Conservation (phyloP, 2,797 vertebrate genomes). For the Sciurus carolinensis region DNA sequence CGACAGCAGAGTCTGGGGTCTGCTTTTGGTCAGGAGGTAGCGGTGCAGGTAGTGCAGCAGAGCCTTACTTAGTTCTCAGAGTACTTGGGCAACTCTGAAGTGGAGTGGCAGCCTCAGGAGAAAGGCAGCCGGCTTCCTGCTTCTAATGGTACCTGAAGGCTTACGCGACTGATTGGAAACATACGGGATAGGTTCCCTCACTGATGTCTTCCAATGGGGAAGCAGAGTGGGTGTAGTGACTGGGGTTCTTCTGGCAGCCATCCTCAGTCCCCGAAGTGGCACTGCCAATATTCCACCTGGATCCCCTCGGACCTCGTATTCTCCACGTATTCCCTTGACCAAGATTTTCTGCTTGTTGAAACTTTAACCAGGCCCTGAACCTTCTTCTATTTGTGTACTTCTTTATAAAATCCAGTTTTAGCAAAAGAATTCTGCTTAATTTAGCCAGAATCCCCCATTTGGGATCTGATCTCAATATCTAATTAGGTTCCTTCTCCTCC, state of each 20-base stretch:
- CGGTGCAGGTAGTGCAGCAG: background rate
- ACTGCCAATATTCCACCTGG: background rate
- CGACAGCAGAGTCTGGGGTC: background rate
- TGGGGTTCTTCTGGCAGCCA: background rate
- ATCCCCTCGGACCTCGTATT: background rate
- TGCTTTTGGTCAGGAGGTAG: background rate
- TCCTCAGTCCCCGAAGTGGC: no score
- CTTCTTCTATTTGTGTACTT: background rate
- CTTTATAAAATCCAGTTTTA: background rate
- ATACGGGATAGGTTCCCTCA: no score
- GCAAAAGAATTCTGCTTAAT: background rate
- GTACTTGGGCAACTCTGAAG: background rate
- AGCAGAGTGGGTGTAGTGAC: fast-evolving
- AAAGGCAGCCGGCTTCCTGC: background rate
- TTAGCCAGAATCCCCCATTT: background rate
- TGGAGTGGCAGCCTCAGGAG: background rate
- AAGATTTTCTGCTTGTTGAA: background rate
- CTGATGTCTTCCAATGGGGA: background rate
- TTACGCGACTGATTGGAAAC: background rate
- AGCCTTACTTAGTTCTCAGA: no score
- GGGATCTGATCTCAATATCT: no score
- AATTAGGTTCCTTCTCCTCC: background rate
- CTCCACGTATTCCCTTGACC: background rate
- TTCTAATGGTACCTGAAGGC: background rate
- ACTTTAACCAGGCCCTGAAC: no score